Percentiles rank a stretch among this genome's conserved stretches.
Conservation (phyloP, 2,888 invertebrate genomes). For the Athalia rosae region DNA sequence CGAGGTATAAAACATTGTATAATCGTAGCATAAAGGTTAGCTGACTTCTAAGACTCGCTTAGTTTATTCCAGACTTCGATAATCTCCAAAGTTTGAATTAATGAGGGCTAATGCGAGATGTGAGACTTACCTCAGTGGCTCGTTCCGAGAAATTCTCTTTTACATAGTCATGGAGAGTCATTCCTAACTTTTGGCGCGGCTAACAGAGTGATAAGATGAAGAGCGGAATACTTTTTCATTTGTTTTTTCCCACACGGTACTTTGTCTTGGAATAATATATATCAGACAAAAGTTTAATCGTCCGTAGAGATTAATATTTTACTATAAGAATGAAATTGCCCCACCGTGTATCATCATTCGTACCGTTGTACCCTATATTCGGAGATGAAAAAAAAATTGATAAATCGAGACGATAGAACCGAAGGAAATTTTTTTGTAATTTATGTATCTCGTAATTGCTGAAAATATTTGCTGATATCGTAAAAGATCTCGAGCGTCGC, state of each 20-base stretch:
- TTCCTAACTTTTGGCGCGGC: slow-evolving; percentile 17
- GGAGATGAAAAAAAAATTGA: too few relatives aligned
- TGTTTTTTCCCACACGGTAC: too few relatives aligned
- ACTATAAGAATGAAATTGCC: too few relatives aligned
- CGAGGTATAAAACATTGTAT: slow-evolving; percentile 19
- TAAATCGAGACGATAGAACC: too few relatives aligned
- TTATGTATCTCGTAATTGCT: too few relatives aligned
- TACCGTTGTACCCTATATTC: too few relatives aligned
- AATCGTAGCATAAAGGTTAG: slow-evolving; percentile 19
- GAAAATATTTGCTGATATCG: too few relatives aligned
- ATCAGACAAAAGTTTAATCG: too few relatives aligned
- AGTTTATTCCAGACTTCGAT: slow-evolving; percentile 39
- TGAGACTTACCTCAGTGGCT: slow-evolving; percentile 36
- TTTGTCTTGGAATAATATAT: too few relatives aligned
- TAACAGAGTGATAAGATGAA: slow-evolving; percentile 15
- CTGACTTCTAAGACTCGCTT: slow-evolving; percentile 6
- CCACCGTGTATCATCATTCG: too few relatives aligned
- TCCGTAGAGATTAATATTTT: too few relatives aligned
- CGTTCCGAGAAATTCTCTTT: slow-evolving; percentile 29
- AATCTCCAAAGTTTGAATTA: slow-evolving; percentile 43
- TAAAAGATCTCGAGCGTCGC: not conserved
- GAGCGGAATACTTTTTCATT: not conserved
- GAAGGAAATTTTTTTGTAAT: too few relatives aligned
- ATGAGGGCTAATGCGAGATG: slow-evolving; percentile 40
- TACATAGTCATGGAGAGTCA: slow-evolving; percentile 16